These are phyloP conservation scores for Abrostola triplasia DNA, from an alignment of 2,888 invertebrate species.

Conservation along the genomic window DNA sequence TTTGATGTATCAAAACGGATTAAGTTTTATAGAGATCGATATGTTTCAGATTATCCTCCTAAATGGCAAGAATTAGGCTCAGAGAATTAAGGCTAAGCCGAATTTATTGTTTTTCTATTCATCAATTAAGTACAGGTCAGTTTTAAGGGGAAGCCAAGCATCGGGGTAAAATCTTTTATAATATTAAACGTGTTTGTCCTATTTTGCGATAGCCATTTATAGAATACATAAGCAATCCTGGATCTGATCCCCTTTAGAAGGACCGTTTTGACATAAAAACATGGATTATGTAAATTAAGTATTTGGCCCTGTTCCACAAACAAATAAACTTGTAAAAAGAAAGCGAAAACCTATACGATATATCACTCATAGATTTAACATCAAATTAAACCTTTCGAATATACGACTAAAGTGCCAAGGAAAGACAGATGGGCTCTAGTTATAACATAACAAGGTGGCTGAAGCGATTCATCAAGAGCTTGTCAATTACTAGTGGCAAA, in stretches of 20 bases:
- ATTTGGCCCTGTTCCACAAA: conserved; percentile 27
- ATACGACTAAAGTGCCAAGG: conserved; percentile 67
- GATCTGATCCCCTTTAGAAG: too few relatives aligned
- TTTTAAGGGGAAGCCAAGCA: neutral
- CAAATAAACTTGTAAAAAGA: conserved; percentile 56
- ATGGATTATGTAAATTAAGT: conserved; percentile 15
- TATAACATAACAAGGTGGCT: conserved; percentile 83
- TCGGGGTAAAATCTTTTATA: neutral
- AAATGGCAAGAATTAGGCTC: conserved; percentile 23
- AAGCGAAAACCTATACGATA: conserved; percentile 70
- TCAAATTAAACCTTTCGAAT: conserved; percentile 75
- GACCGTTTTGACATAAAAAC: neutral
- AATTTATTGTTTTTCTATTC: conserved; percentile 16
- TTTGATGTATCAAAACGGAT: conserved; percentile 42
- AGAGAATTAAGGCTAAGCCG: conserved; percentile 13
- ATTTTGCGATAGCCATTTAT: too few relatives aligned
- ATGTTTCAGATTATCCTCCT: conserved; percentile 8
- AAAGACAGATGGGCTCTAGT: conserved; percentile 81
- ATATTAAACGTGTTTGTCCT: neutral
- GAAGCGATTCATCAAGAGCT: conserved; percentile 83
- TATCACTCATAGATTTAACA: conserved; percentile 76
- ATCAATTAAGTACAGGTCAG: neutral
- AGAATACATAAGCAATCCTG: too few relatives aligned
- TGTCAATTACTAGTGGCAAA: conserved; percentile 84
- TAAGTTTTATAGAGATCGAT: conserved; percentile 43